These are phyloP conservation scores for Tylochromis polylepis DNA, from an alignment of 2,113 vertebrate genomes.

Conservation along the genomic window DNA sequence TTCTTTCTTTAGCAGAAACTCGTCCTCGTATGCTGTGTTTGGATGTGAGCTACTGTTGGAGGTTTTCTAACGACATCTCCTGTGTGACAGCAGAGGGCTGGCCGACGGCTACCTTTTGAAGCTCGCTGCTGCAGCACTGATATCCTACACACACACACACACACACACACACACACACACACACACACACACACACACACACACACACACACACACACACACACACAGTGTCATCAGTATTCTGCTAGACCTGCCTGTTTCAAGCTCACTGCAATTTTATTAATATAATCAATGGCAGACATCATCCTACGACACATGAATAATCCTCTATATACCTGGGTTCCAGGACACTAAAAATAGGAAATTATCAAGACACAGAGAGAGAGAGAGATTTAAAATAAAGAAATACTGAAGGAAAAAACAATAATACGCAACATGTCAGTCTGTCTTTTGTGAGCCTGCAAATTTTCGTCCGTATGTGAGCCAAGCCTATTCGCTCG, in stretches of 20 bases:
- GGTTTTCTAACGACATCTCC: slow-evolving; percentile 23
- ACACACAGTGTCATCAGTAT: slow-evolving; percentile 36
- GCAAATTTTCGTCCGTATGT: not conserved
- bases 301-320: not conserved
- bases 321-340: not conserved
- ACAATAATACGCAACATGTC: not conserved
- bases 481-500: not conserved
- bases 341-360: not conserved
- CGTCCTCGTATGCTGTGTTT: not conserved
- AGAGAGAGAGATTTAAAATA: not conserved
- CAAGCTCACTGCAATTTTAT: slow-evolving; percentile 19
- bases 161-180: not conserved
- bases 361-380: not conserved
- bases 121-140: slow-evolving; percentile 43
- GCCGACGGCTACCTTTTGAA: slow-evolving; percentile 53
- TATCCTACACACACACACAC: slow-evolving; percentile 22
- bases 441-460: not conserved
- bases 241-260: slow-evolving; percentile 31
- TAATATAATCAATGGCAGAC: slow-evolving; percentile 7
- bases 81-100: slow-evolving; percentile 21
- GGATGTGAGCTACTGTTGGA: not conserved
- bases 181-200: not conserved
- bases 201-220: slow-evolving; percentile 2
- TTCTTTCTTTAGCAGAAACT: not conserved
- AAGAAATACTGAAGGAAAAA: not conserved